Conservation (phyloP, 2,888 invertebrate genomes). For the Stratiomys singularior region DNA sequence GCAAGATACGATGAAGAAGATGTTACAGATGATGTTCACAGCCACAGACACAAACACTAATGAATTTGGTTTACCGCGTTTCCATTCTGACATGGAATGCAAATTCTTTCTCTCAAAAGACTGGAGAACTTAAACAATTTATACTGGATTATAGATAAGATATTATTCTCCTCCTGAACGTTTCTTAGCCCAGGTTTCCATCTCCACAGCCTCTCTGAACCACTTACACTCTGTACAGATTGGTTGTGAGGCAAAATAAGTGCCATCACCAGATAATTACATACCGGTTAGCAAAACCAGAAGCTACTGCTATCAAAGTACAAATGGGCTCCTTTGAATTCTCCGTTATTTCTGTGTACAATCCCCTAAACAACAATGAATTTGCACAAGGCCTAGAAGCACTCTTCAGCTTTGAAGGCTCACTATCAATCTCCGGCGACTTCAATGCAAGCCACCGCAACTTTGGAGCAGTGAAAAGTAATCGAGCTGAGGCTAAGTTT, state of each 20-base stretch:
- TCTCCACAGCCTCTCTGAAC: background rate
- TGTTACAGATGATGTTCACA: too few relatives aligned
- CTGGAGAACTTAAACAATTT: background rate
- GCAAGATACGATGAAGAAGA: background rate
- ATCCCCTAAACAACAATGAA: background rate
- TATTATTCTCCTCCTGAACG: background rate
- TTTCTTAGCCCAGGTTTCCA: background rate
- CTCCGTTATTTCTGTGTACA: background rate
- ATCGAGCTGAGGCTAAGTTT: background rate
- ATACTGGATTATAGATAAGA: background rate
- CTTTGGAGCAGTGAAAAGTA: background rate
- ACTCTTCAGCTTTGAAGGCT: background rate
- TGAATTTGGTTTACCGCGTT: background rate
- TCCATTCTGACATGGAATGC: background rate
- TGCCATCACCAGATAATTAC: background rate
- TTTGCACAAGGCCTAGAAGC: background rate
- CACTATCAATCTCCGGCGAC: background rate
- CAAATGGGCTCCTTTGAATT: background rate
- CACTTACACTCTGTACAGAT: constrained; percentile 1
- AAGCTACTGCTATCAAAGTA: background rate
- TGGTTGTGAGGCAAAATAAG: background rate
- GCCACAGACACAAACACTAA: background rate
- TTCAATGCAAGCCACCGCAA: background rate
- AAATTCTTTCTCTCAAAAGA: background rate
- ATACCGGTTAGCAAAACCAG: background rate